phyloP scores from a whole-genome alignment of 2,888 invertebrate genomes.

The Xestoiulus laeticollis region DNA sequence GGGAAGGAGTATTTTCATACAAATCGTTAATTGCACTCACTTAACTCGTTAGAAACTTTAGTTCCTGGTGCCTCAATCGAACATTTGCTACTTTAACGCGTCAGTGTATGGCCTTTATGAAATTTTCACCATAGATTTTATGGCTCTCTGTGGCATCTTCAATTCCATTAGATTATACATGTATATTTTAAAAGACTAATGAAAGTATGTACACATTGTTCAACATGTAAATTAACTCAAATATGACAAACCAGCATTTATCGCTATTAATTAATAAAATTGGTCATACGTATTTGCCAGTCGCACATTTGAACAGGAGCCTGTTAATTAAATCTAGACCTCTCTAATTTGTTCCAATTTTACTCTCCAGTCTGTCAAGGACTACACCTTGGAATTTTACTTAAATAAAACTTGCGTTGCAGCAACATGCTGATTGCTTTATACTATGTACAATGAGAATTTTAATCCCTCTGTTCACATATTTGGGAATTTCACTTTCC shows the following conservation, averaged over 20 bases:
- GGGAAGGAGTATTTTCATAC: too few relatives aligned
- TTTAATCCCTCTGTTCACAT: not conserved
- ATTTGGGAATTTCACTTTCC: slow-evolving; percentile 51
- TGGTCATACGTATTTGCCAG: not conserved
- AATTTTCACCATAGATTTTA: not conserved
- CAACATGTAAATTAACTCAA: not conserved
- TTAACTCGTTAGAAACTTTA: too few relatives aligned
- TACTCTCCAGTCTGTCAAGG: not conserved
- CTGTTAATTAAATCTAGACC: too few relatives aligned
- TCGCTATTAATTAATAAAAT: not conserved
- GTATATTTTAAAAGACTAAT: not conserved
- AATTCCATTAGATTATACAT: not conserved
- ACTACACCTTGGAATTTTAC: not conserved
- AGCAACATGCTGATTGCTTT: not conserved
- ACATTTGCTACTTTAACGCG: too few relatives aligned
- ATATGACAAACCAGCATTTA: not conserved
- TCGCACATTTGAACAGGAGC: not conserved
- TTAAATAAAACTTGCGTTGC: not conserved
- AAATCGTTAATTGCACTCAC: too few relatives aligned
- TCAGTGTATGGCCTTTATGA: too few relatives aligned
- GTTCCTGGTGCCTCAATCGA: too few relatives aligned
- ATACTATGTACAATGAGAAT: not conserved
- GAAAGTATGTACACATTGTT: not conserved
- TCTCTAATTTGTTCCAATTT: too few relatives aligned
- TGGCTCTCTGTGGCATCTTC: not conserved